Base-by-base conservation (phyloP, 2,888 invertebrate genomes). In the Prosopocoilus inquinatus region DNA sequence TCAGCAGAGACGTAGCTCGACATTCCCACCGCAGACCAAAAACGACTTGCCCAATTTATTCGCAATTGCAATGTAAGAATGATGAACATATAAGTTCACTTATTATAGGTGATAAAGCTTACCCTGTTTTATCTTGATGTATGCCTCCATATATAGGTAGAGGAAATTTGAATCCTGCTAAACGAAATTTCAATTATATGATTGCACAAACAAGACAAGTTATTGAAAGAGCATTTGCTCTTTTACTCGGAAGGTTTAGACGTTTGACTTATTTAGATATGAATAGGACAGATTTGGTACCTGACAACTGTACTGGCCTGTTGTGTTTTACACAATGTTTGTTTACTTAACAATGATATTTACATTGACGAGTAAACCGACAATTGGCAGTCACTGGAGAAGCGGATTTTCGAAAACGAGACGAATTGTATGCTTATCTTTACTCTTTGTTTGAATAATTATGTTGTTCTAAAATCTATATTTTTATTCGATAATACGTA, bases 61-160 rank as follows among this genome's bases (percentile, higher is more conserved):
- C n/a, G n/a, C n/a, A n/a, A n/a, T n/a, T n/a, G n/a, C n/a, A n/a
- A n/a, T n/a, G n/a, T n/a, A n/a, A n/a, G n/a, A n/a, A n/a, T n/a
- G n/a, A n/a, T n/a, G n/a, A n/a, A n/a, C n/a, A n/a, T n/a, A n/a
- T n/a, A n/a, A n/a, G n/a, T n/a, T n/a, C n/a, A n/a, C n/a, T n/a
- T n/a, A n/a, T 68, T 9, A 53, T 68, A 43, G 66, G 63, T 5
- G 66, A 68, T 55, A 64, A 63, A 50, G 64, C 65, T 11, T 68
- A 68, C 49, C 65, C 66, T 15, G 16, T 48, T n/a, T 32, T 59
- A n/a, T 33, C 34, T 9, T 64, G 61, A 60, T 60, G 59, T 48
- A 64, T 65, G 11, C 53, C 60, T 3, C 61, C 62, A 1, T 67
- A 1, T 67, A 60, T 53, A 60, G 60, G 66, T 28, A 43, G 59